Percentiles rank a stretch among this genome's conserved stretches.
These are phyloP conservation scores for Rhynchomys soricoides DNA, from an alignment of 2,113 vertebrate genomes.

Conservation along the genomic window DNA sequence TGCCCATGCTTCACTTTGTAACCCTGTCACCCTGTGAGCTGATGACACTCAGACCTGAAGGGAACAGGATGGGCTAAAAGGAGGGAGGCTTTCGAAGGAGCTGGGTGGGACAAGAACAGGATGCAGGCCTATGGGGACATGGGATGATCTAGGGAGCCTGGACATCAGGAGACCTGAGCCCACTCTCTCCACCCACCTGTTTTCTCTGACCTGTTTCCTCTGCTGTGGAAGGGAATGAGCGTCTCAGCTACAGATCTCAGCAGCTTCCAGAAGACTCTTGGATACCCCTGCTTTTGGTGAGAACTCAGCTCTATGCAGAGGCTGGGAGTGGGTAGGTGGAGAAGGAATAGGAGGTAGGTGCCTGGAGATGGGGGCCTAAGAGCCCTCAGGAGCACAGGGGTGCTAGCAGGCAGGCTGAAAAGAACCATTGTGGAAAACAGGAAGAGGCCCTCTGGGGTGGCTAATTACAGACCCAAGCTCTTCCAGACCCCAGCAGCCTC, in stretches of 20 bases:
- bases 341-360: not conserved
- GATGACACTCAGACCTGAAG: not conserved
- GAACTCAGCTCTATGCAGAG: not conserved
- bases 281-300: not conserved
- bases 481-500: conserved; percentile 42
- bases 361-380: not conserved
- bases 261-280: not conserved
- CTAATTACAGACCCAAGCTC: conserved; percentile 47
- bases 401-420: conserved; percentile 29
- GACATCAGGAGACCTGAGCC: not conserved
- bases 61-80: not conserved
- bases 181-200: not conserved
- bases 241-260: not conserved
- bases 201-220: not conserved
- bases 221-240: not conserved
- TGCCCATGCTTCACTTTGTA: not conserved
- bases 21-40: not conserved
- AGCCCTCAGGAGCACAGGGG: not conserved
- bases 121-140: not conserved
- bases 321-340: too few species aligned
- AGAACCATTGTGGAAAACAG: conserved; percentile 29
- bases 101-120: too few species aligned
- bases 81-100: not conserved
- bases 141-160: not conserved
- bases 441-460: not conserved